Evolutionary conservation across 2,888 invertebrate species (phyloP), one percentile per base, ranked within the genome.

Genomic region (Cryptus armator): DNA sequence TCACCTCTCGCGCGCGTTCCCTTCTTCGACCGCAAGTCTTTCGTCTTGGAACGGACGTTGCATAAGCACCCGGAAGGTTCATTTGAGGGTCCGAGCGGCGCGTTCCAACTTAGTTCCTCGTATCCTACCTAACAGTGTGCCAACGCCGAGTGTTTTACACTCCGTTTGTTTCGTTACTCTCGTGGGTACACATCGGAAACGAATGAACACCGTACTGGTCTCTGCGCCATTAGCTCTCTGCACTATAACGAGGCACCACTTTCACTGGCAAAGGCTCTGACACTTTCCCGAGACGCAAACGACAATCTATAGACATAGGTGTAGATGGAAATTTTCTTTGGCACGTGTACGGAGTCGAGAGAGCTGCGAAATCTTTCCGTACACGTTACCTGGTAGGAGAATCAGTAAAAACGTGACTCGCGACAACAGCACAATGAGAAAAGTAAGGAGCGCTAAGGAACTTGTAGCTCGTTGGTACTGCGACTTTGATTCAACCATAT

Each of bases 11-110:
- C 37, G 37, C 37, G 37, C 37, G 24, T 56, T 32, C n/a, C 70
- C 62, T 62, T 19, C 53, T 12, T 3, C 64, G 64, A 74, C 84
- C 81, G 72, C 78, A 81, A 81, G 81, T 81, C 74, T 81, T 88
- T 87, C 83, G 84, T 89, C 86, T 88, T 87, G 85, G 80, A 88
- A 86, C 80, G 84, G 85, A 85, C 83, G 87, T 91, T 91, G 89
- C 87, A 89, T 88, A 90, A 91, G 87, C 86, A 89, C 86, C 88
- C 91, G 90, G 88, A 89, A 89, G 85, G 83, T 83, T 67, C 77
- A 29, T 77, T 81, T 67, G 62, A 77, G 72, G 77, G 37, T 59
- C 77, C 56, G 56, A 71, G 37, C 64, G 24, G 68, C 66, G 72
- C 24, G 77, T 6, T 53, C 14, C 10, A 12, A 74, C 51, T 5